A percentile compares a stretch with the other conserved stretches of the same genome.
Evolutionary conservation across 1,140 invertebrate genomes (phyloP).

Genomic region (Apolygus lucorum): DNA sequence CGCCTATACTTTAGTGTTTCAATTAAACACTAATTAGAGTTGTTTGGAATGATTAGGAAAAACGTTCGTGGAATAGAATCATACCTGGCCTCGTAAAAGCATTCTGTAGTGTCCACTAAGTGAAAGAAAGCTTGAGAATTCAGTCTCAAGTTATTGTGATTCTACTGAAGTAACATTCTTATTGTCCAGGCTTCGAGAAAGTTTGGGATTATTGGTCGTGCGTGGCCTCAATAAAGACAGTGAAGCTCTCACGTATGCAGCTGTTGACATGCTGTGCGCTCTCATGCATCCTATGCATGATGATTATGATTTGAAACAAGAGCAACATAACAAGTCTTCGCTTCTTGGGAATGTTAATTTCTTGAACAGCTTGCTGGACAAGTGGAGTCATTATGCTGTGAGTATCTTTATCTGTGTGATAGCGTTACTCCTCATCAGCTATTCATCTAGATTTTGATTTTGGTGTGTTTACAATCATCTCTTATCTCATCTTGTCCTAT

Average conservation of each 20-base stretch:
- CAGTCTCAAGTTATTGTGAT: no score
- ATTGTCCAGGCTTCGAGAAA: conserved; percentile 74
- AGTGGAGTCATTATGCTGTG: conserved; percentile 93
- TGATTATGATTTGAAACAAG: conserved; percentile 88
- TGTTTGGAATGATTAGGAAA: no score
- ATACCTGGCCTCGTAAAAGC: no score
- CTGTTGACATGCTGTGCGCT: conserved; percentile 93
- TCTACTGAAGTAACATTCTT: neutral
- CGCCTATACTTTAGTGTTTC: no score
- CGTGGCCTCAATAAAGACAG: conserved; percentile 81
- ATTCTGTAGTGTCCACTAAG: neutral
- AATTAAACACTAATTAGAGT: no score
- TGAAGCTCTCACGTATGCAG: conserved; percentile 86
- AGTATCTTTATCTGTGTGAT: neutral
- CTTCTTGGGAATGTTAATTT: conserved; percentile 87
- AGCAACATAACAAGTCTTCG: conserved; percentile 96
- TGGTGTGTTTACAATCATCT: no score
- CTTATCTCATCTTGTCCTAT: no score
- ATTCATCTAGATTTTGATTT: conserved; percentile 34
- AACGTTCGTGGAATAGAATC: no score
- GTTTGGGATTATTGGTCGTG: conserved; percentile 83
- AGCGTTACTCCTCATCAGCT: conserved; percentile 19
- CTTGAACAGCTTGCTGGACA: conserved; percentile 84
- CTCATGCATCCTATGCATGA: conserved; percentile 99
- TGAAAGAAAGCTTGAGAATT: no score